Conservation (phyloP, 2,113 vertebrate species). For the Excalfactoria chinensis region DNA sequence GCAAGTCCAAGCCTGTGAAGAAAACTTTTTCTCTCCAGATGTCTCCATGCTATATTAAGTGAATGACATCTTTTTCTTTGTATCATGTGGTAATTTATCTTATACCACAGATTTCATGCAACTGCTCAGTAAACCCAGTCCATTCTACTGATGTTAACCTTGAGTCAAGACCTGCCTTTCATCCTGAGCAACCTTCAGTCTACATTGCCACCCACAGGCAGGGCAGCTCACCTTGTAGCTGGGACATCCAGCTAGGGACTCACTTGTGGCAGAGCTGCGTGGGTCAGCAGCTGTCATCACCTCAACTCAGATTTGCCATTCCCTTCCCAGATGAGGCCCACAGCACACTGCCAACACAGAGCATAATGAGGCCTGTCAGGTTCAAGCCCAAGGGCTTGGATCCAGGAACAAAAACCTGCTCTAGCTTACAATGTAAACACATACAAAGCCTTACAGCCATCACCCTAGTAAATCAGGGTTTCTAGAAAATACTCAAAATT, state of each 20-base stretch:
- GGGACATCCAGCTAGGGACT: background rate
- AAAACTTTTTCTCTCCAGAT: background rate
- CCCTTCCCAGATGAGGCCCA: background rate
- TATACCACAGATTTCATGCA: background rate
- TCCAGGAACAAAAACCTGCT: background rate
- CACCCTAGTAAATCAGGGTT: background rate
- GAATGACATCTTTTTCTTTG: fast-evolving
- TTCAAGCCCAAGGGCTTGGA: background rate
- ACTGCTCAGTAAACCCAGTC: background rate
- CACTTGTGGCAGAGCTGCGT: background rate
- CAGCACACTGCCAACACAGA: background rate
- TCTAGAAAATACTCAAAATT: background rate
- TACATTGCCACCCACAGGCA: background rate
- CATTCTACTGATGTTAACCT: background rate
- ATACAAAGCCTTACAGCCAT: background rate
- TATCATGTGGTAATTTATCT: background rate
- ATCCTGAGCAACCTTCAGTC: background rate
- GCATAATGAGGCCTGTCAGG: background rate
- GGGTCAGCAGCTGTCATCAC: background rate
- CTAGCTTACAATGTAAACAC: background rate
- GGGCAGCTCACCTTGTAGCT: background rate
- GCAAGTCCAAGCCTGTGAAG: background rate
- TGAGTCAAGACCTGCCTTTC: background rate
- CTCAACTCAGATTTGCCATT: background rate
- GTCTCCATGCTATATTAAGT: background rate